These are phyloP conservation scores for Jaculus jaculus DNA, from an alignment of 2,113 vertebrate species.

Conservation along the genomic window DNA sequence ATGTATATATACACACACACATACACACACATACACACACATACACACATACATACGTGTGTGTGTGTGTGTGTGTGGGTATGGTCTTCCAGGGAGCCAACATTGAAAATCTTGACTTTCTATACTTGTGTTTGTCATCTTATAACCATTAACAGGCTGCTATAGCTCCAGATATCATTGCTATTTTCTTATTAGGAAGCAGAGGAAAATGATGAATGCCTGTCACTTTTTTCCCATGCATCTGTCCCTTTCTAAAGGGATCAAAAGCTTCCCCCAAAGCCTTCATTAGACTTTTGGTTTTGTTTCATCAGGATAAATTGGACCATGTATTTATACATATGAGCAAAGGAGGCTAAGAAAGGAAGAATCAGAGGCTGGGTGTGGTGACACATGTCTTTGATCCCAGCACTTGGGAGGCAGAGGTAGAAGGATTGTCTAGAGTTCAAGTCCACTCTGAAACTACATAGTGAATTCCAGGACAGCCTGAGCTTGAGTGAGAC, in stretches of 20 bases:
- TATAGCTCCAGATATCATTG: background rate
- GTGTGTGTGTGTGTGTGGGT: no score
- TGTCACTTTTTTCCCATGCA: background rate
- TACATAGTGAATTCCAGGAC: no score
- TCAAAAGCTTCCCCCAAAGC: background rate
- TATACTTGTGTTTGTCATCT: background rate
- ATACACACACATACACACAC: no score
- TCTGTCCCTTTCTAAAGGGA: constrained; percentile 12
- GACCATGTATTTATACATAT: background rate
- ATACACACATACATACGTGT: no score
- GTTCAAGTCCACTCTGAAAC: no score
- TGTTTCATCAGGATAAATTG: constrained; percentile 1
- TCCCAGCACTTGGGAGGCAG: no score
- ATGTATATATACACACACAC: no score
- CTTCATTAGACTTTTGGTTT: constrained; percentile 2
- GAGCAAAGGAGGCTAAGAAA: background rate
- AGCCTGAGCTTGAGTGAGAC: no score
- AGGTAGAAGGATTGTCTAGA: no score
- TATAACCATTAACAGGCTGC: background rate
- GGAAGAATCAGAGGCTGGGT: no score
- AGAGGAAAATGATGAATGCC: background rate
- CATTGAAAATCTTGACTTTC: background rate
- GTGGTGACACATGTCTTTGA: no score
- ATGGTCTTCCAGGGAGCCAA: no score
- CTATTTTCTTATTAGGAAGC: background rate